These are phyloP conservation scores for Mungos mungo DNA, from an alignment of 2,113 vertebrate genomes.

Conservation along the genomic window DNA sequence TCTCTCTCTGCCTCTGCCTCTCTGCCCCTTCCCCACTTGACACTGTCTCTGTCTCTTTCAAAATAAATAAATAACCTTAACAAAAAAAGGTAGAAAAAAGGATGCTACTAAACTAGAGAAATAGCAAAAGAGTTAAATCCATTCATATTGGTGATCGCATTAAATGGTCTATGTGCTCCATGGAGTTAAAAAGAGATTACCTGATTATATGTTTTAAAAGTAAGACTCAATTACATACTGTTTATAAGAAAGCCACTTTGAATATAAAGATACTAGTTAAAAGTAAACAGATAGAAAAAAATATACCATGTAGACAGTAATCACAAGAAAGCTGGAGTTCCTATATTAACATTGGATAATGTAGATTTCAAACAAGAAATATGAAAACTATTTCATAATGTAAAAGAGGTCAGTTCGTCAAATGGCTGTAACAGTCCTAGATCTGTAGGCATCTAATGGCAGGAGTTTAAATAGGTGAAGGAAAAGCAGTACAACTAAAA, in stretches of 20 bases:
- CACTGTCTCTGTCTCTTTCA: no score
- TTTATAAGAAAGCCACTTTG: background rate
- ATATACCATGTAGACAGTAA: background rate
- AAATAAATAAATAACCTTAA: no score
- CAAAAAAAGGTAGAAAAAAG: no score
- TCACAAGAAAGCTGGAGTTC: conserved; percentile 3
- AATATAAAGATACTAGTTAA: background rate
- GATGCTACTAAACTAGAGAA: background rate
- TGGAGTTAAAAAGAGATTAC: background rate
- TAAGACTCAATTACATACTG: background rate
- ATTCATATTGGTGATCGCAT: background rate
- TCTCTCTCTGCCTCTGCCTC: no score
- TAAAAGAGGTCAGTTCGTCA: background rate
- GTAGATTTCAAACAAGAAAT: background rate
- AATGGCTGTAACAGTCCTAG: background rate
- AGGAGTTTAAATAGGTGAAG: background rate
- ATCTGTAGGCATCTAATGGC: background rate
- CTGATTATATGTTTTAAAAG: background rate
- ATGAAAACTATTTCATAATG: background rate
- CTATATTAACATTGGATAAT: background rate
- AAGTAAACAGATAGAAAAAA: conserved; percentile 15
- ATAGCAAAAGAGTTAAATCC: background rate
- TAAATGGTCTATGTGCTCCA: background rate
- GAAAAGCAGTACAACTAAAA: background rate
- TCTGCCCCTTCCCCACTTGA: no score